phyloP scores from a whole-genome alignment of 2,113 vertebrate genomes.

The Seriola rivoliana region DNA sequence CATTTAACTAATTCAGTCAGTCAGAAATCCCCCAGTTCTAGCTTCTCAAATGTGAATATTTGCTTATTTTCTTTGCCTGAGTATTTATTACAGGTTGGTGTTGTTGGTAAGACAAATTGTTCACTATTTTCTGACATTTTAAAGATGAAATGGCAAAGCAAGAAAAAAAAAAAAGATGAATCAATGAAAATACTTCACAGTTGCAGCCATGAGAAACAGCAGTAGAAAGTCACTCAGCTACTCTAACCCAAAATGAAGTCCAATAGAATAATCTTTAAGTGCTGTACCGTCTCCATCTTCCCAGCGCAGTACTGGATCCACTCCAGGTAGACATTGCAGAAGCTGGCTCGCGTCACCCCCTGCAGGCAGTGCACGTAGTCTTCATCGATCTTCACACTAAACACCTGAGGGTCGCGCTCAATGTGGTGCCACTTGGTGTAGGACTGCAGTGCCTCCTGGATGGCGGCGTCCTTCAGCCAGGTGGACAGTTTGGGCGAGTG shows the following conservation, averaged over 20 bases:
- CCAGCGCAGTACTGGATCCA: slow-evolving; percentile 96
- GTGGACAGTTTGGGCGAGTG: slow-evolving; percentile 91
- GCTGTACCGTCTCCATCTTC: slow-evolving; percentile 89
- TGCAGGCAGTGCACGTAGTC: slow-evolving; percentile 98
- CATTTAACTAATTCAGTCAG: no score
- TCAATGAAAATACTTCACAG: not conserved
- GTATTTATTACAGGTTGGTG: no score
- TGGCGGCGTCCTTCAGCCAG: slow-evolving; percentile 90
- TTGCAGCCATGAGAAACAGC: not conserved
- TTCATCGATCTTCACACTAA: slow-evolving; percentile 95
- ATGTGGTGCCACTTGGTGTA: slow-evolving; percentile 98
- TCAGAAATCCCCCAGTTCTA: no score
- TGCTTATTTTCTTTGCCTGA: not conserved
- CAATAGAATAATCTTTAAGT: not conserved
- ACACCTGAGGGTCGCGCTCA: slow-evolving; percentile 94
- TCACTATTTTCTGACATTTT: not conserved
- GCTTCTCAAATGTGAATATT: no score
- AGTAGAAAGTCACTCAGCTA: not conserved
- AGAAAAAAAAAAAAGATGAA: not conserved
- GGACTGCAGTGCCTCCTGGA: slow-evolving; percentile 91
- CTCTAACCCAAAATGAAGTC: not conserved
- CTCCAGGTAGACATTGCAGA: slow-evolving; percentile 95
- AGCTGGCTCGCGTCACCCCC: slow-evolving; percentile 96
- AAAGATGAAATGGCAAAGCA: not conserved
- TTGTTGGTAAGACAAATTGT: not conserved